Evolutionary conservation across 1,140 invertebrate genomes (phyloP).

Genomic region (Pectinophora gossypiella): DNA sequence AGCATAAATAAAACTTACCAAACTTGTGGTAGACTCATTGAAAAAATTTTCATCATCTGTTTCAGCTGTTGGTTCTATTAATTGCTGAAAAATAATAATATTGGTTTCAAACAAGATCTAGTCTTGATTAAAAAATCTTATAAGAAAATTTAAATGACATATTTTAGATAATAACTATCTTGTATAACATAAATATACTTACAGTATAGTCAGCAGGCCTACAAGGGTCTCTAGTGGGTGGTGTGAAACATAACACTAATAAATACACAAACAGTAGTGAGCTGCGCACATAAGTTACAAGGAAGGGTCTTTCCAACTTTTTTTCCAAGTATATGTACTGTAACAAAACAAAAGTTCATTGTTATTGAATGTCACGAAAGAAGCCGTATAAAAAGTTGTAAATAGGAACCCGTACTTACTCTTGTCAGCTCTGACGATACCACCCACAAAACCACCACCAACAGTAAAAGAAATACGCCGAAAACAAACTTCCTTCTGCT

Average conservation of each 20-base stretch:
- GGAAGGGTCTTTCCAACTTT: conserved; percentile 57
- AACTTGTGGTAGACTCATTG: conserved; percentile 48
- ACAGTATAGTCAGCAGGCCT: conserved; percentile 64
- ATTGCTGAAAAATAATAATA: conserved; percentile 46
- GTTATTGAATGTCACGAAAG: background rate
- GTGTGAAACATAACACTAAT: conserved; percentile 58
- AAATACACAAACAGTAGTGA: conserved; percentile 64
- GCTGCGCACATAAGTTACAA: conserved; percentile 63
- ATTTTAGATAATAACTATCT: too few species aligned
- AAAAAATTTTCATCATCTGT: conserved; percentile 63
- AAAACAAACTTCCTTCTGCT: conserved; percentile 60
- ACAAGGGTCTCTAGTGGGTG: conserved; percentile 62
- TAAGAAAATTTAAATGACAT: too few species aligned
- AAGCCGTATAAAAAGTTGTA: background rate
- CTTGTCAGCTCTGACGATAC: conserved; percentile 64
- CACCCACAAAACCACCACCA: conserved; percentile 64
- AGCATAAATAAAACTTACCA: conserved; percentile 33
- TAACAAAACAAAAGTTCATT: too few species aligned
- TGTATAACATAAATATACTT: too few species aligned
- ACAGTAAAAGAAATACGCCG: conserved; percentile 59
- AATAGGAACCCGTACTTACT: conserved; percentile 29
- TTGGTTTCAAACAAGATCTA: too few species aligned
- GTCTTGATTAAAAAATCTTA: too few species aligned
- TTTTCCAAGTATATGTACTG: conserved; percentile 64
- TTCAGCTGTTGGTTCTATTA: conserved; percentile 52